Percentiles rank a stretch among this genome's conserved stretches.
Conservation (phyloP, 1,140 invertebrate species). For the Cyclina sinensis region DNA sequence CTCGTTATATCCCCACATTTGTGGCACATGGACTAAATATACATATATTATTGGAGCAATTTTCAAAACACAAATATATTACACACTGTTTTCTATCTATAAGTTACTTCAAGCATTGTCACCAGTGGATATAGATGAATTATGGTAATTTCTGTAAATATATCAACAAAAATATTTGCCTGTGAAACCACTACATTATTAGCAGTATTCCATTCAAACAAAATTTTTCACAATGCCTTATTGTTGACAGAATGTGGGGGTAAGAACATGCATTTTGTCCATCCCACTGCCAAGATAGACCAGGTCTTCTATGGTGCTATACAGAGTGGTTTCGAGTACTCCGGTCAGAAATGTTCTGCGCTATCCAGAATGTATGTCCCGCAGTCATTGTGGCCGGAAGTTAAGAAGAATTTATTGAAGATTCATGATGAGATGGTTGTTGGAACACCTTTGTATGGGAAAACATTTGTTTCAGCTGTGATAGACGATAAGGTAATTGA, state of each 20-base stretch:
- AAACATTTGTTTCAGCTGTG: conserved; percentile 96
- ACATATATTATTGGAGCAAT: too few relatives aligned
- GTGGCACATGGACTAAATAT: too few relatives aligned
- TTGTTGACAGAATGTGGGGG: conserved; percentile 95
- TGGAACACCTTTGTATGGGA: conserved; percentile 94
- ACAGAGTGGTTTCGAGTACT: conserved; percentile 96
- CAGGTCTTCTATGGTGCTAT: conserved; percentile 95
- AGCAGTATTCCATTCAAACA: too few relatives aligned
- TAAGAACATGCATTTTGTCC: conserved; percentile 99
- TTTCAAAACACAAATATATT: too few relatives aligned
- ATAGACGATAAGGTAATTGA: conserved; percentile 93
- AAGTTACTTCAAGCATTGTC: too few relatives aligned
- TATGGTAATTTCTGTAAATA: too few relatives aligned
- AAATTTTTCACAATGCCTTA: not conserved
- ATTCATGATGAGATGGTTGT: conserved; percentile 90
- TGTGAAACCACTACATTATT: too few relatives aligned
- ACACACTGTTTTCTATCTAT: too few relatives aligned
- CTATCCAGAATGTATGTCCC: conserved; percentile 98
- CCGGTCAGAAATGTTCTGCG: conserved; percentile 99
- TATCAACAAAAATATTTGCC: too few relatives aligned
- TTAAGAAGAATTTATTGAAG: conserved; percentile 86
- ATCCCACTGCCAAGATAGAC: conserved; percentile 95
- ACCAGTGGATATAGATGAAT: too few relatives aligned
- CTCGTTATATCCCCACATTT: too few relatives aligned
- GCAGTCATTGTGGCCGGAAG: conserved; percentile 94